Base-by-base conservation (phyloP, 2,113 vertebrate genomes). In the Erythrolamprus reginae region DNA sequence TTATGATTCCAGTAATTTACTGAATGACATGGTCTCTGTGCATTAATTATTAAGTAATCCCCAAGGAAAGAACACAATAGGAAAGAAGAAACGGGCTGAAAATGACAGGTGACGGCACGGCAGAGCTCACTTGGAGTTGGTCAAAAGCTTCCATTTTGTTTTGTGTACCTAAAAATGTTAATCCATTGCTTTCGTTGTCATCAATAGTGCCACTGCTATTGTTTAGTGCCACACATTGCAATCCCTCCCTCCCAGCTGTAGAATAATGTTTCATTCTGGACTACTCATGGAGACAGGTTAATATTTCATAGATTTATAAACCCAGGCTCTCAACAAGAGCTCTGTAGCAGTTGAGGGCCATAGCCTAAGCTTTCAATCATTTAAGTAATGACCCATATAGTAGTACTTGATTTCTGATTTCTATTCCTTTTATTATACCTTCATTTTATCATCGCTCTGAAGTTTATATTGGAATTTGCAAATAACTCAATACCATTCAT, bases 291-390 rank as follows among this genome's bases (percentile, higher is more conserved):
- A 33, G 77, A 83, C 53, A 88, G 47, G 51, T 90, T 53, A 84
- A 90, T 90, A 53, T 90, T 92, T 90, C 28, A 83, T 84, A 90
- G 48, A 83, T 92, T 51, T 61, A 83, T 82, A 56, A 87, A 85
- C 47, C 91, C 84, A 92, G 47, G 47, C 19, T 48, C 88, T 87
- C 45, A 23, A 15, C 47, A 83, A 83, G 55, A 65, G 38, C 77
- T 28, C 50, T 47, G 47, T 82, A 52, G 55, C 53, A 55, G 77
- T 82, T 70, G 85, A 88, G 53, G 70, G 58, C 65, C 65, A 42
- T 21, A 77, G 70, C 33, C 33, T 77, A 77, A 77, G 33, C 70
- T 42, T 77, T 77, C 70, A 77, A 77, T 77, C 70, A 77, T 77
- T 77, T 77, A 21, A 77, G 33, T 77, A 42, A 77, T 77, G 70